Evolutionary conservation across 2,888 invertebrate genomes (phyloP), one percentile per base, ranked within the genome.

Genomic region (Abrostola triplasia): DNA sequence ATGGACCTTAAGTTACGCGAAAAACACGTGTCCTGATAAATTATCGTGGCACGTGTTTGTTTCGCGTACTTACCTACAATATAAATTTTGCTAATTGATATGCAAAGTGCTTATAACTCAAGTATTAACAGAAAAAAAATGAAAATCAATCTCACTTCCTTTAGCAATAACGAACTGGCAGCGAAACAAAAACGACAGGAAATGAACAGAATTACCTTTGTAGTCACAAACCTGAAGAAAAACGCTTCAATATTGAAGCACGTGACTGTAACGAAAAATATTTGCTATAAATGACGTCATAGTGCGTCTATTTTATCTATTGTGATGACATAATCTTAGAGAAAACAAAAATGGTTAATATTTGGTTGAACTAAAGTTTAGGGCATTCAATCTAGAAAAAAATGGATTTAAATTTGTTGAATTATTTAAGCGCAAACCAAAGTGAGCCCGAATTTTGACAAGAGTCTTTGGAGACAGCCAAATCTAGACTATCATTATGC

Each of bases 131-230:
- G 53, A 77, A 64, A 73, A n/a, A 70, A 70, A 64, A 66, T 44
- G 9, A 49, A 70, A 59, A 75, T 64, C 61, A 66, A 61, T 73
- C 42, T 60, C 56, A 67, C 59, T 71, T 61, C 72, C 50, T 71
- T 51, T 40, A 41, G 49, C 56, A 68, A 64, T 62, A 68, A 65
- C 59, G 48, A 59, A 13, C 42, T 67, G 36, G 41, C 51, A 53
- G 60, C 55, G 62, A 60, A 63, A 60, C 58, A n/a, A 62, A 64
- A 67, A 74, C 49, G 47, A 57, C 51, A 61, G 67, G 75, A 77
- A 77, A 63, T 64, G 37, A 70, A 67, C 49, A 67, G 55, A 71
- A 70, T 56, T 52, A 67, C 67, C 52, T 77, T 73, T 77, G 62
- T 65, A 58, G 55, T 58, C 35, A 57, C 53, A 40, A 57, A 66